A percentile compares a stretch with the other conserved stretches of the same genome.
phyloP scores from a whole-genome alignment of 2,888 invertebrate genomes.

The Hypsopygia costalis region DNA sequence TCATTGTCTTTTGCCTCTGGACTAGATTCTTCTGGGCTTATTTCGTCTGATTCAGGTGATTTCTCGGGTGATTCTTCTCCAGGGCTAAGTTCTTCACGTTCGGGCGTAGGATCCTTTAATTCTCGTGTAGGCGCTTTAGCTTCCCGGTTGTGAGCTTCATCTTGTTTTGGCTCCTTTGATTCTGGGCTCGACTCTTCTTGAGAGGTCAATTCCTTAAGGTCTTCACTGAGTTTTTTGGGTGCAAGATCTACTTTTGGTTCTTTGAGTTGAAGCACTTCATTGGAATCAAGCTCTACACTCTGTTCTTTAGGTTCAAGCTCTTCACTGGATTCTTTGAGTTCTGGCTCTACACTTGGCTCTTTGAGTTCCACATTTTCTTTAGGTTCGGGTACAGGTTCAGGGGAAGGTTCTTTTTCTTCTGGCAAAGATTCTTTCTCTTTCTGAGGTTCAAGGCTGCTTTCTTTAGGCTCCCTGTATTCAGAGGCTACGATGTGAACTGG shows the following conservation, averaged over 20 bases:
- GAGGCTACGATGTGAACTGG: conserved; percentile 66
- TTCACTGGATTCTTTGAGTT: conserved; percentile 6
- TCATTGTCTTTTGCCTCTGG: conserved; percentile 15
- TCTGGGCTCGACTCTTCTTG: conserved; percentile 23
- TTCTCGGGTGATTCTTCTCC: conserved; percentile 11
- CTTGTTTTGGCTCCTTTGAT: conserved; percentile 13
- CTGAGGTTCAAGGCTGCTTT: conserved; percentile 33
- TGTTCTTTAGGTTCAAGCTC: conserved; percentile 23
- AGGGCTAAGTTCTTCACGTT: conserved; percentile 11
- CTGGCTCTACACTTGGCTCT: background rate
- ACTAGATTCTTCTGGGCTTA: conserved; percentile 17
- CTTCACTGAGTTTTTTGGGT: conserved; percentile 20
- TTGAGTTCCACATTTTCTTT: background rate
- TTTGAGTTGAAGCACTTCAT: too few relatives aligned
- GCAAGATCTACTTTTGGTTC: conserved; percentile 17
- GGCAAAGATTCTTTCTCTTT: conserved; percentile 19
- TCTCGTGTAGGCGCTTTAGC: conserved; percentile 22
- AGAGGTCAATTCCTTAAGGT: conserved; percentile 21
- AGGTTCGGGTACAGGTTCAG: background rate
- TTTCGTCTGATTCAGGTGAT: conserved; percentile 6
- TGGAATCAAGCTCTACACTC: too few relatives aligned
- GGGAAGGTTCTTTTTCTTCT: conserved; percentile 3
- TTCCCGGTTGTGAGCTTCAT: conserved; percentile 10
- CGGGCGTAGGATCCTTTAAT: conserved; percentile 10
- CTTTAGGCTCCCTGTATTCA: conserved; percentile 57